phyloP scores from a whole-genome alignment of 2,888 invertebrate species.

The Dryobotodes eremita region DNA sequence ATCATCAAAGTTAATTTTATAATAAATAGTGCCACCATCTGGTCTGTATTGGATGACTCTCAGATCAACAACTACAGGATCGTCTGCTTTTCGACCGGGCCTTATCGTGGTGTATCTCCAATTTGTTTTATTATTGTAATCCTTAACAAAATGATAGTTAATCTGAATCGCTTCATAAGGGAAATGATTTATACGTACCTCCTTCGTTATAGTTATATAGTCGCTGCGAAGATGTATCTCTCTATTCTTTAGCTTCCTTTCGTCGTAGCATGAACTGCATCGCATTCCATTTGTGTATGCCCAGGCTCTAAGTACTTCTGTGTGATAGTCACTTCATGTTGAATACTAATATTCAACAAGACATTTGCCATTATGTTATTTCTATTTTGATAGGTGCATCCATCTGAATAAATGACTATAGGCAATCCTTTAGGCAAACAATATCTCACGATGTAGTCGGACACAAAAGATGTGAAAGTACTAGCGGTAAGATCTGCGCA shows the following conservation, averaged over 20 bases:
- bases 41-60: constrained; percentile 4
- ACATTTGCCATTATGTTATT: constrained; percentile 3
- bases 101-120: constrained; percentile 9
- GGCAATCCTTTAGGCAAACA: too few relatives aligned
- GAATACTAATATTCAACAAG: not conserved
- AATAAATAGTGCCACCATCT: constrained; percentile 19
- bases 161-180: not conserved
- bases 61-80: constrained; percentile 3
- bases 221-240: not conserved
- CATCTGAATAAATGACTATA: too few relatives aligned
- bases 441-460: too few relatives aligned
- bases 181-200: constrained; percentile 9
- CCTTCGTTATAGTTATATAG: not conserved
- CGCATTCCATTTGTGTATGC: constrained; percentile 4
- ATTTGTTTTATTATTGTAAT: constrained; percentile 3
- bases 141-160: constrained; percentile 6
- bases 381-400: not conserved
- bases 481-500: too few relatives aligned
- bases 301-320: constrained; percentile 10
- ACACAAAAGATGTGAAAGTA: too few relatives aligned
- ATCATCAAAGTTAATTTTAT: constrained; percentile 14
- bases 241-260: constrained; percentile 5
- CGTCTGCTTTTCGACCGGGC: constrained; percentile 2
- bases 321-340: constrained; percentile 2
- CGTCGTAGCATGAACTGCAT: constrained; percentile 8